These are phyloP conservation scores for Hystrix brachyura DNA, from an alignment of 2,113 vertebrate species.

Conservation along the genomic window DNA sequence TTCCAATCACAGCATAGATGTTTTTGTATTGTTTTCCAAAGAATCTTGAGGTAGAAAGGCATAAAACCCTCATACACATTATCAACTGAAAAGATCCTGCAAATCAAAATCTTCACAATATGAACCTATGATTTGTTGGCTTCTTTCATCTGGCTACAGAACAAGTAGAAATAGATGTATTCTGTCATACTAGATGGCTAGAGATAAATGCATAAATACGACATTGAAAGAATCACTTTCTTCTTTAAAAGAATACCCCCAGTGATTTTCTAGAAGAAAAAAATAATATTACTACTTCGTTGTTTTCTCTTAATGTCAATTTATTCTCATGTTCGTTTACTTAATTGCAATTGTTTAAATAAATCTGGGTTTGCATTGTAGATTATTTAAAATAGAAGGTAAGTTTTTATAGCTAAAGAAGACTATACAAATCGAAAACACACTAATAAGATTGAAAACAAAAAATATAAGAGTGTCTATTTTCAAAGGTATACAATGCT, in stretches of 20 bases:
- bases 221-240: slow-evolving; percentile 53
- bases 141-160: slow-evolving; percentile 71
- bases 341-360: slow-evolving; percentile 1
- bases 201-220: slow-evolving; percentile 62
- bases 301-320: neutral
- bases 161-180: slow-evolving; percentile 78
- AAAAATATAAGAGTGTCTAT: neutral
- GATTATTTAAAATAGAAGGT: neutral
- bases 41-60: neutral
- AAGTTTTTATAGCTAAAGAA: neutral
- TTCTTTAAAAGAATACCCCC: slow-evolving; percentile 49
- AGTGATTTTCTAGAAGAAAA: slow-evolving; percentile 68
- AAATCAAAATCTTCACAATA: slow-evolving; percentile 67
- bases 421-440: neutral
- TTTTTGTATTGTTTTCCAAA: slow-evolving; percentile 66
- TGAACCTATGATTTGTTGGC: slow-evolving; percentile 46
- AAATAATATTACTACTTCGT: slow-evolving; percentile 56
- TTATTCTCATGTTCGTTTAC: neutral
- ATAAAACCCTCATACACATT: slow-evolving; percentile 25
- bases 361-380: neutral
- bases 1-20: slow-evolving; percentile 25
- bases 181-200: slow-evolving; percentile 61
- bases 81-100: slow-evolving; percentile 47
- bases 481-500: neutral
- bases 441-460: slow-evolving; percentile 24